Conservation (phyloP, 2,888 invertebrate species). For the Phorcus lineatus region DNA sequence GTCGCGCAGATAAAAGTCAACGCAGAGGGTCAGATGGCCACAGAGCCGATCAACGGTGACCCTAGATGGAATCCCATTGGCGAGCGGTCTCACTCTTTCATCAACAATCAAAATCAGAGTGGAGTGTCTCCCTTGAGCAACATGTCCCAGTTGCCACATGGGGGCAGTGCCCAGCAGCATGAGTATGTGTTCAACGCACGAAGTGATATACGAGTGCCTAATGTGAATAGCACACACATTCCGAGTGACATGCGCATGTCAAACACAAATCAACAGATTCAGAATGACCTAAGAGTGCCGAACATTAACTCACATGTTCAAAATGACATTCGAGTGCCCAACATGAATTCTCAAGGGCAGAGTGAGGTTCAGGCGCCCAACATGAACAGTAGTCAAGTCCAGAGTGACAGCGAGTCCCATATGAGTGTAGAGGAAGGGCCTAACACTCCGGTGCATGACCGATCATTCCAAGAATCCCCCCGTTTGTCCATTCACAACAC, state of each 20-base stretch:
- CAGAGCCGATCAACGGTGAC: slow-evolving; percentile 17
- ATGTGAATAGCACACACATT: too few species aligned
- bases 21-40: slow-evolving; percentile 21
- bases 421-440: not conserved
- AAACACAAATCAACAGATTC: not conserved
- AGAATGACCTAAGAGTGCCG: not conserved
- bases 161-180: too few species aligned
- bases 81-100: too few species aligned
- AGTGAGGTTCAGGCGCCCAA: not conserved
- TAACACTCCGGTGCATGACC: not conserved
- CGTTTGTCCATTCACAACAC: not conserved
- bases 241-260: too few species aligned
- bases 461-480: not conserved
- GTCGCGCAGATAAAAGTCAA: slow-evolving; percentile 38
- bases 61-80: not conserved
- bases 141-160: too few species aligned
- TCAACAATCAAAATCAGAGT: too few species aligned
- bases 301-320: not conserved
- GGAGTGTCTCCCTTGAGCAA: too few species aligned
- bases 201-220: too few species aligned
- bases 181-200: too few species aligned
- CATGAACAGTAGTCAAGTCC: not conserved
- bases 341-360: not conserved
- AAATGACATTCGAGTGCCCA: not conserved
- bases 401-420: not conserved